Evolutionary conservation across 2,888 invertebrate genomes (phyloP).

Genomic region (Drosophila emarginata): DNA sequence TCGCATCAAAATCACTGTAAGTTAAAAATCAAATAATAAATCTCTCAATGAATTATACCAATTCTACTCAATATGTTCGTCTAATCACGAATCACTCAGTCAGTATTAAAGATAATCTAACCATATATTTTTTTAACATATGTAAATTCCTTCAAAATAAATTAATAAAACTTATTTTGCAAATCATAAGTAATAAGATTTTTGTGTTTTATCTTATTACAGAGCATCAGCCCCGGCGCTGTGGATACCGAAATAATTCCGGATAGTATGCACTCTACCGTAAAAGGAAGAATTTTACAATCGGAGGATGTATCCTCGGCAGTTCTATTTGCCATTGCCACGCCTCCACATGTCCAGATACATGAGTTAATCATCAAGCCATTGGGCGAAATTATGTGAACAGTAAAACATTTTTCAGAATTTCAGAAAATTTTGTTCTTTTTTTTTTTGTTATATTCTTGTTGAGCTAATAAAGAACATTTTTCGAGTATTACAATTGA

Average conservation of each 20-base stretch:
- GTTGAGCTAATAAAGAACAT: no score
- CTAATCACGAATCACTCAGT: no score
- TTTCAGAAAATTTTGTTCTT: not conserved
- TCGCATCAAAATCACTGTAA: conserved; percentile 81
- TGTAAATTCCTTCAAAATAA: no score
- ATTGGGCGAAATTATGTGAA: conserved; percentile 62
- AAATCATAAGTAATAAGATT: not conserved
- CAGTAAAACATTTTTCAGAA: not conserved
- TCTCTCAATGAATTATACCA: no score
- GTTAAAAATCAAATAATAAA: conserved; percentile 17
- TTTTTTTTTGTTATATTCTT: not conserved
- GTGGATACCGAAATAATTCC: conserved; percentile 76
- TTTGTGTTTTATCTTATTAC: not conserved
- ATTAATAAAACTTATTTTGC: no score
- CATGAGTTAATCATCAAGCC: conserved; percentile 77
- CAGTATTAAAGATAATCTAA: no score
- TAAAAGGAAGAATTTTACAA: conserved; percentile 51
- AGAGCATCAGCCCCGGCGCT: conserved; percentile 77
- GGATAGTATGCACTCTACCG: conserved; percentile 29
- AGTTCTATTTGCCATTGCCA: conserved; percentile 70
- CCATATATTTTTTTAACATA: no score
- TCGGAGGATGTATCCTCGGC: conserved; percentile 76
- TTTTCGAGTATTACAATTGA: no score
- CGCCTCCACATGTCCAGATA: conserved; percentile 73
- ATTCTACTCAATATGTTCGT: no score